Evolutionary conservation across 30 jellyfish, hydroid and myxozoan genomes (phyloP), one percentile per base, ranked within the genome.

Genomic region (Chrysaora quinquecirrha): DNA sequence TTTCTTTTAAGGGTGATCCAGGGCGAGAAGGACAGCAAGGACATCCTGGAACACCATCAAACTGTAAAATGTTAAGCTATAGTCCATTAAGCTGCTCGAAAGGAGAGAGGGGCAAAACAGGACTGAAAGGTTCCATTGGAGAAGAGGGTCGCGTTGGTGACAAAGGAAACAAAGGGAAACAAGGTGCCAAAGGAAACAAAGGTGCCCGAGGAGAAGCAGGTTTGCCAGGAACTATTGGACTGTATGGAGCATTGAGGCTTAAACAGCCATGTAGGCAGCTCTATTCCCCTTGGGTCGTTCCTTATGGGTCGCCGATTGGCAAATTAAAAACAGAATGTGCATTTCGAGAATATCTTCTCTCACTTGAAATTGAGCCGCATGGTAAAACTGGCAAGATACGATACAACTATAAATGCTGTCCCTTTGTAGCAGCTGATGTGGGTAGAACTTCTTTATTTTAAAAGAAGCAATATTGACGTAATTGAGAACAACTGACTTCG

Each of bases 1-100:
- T 64, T 63, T 19, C 19, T 33, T 28, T 12, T 27, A 28, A 81
- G 91, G 91, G 91, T 34, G 84, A 81, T 54, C 67, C 50, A 10
- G 91, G 91, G 12, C 84, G 84, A 29, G 48, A 21, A 22, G 91
- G 91, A 34, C 84, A 47, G 2, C 91, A 81, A 81, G 91, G 91
- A 1, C 28, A 27, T n/a, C 91, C 91, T 6, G 84, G 91, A 33
- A 70, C 67, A 23, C 91, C 91, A 0, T 49, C 84, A 25, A 81
- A 68, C 56, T 81, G 91, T 58, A 34, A 38, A 7, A 16, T 49
- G 73, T 18, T 67, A 71, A 32, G n/a, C 21, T 14, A 64, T 66
- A 71, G 25, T 14, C 76, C 31, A 10, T 65, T 69, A 16, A 31
- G 2, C 52, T 81, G 91, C 29, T 69, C 83, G 23, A 49, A 33